These are phyloP conservation scores for Lycocorax pyrrhopterus DNA, from an alignment of 2,113 vertebrate species.

Conservation along the genomic window DNA sequence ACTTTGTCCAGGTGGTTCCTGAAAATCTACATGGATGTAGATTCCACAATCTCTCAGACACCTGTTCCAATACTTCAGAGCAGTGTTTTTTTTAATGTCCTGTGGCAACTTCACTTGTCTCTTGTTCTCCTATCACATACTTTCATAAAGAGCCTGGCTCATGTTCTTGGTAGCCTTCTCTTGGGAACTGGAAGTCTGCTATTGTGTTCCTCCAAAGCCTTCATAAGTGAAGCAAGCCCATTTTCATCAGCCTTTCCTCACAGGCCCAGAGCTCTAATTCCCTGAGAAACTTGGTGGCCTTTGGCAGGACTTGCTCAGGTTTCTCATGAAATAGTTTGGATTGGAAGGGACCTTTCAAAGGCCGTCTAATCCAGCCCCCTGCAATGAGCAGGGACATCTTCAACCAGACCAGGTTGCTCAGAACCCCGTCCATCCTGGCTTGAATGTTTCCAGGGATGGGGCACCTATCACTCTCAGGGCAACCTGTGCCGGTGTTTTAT, in stretches of 20 bases:
- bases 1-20: not conserved
- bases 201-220: not conserved
- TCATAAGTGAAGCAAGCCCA: not conserved
- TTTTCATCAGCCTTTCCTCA: not conserved
- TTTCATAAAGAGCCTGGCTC: not conserved
- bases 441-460: not conserved
- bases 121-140: not conserved
- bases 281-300: not conserved
- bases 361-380: not conserved
- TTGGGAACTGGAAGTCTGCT: not conserved
- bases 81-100: not conserved
- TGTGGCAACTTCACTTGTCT: not conserved
- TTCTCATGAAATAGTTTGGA: not conserved
- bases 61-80: not conserved
- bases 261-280: not conserved
- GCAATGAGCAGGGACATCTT: not conserved
- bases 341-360: not conserved
- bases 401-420: not conserved
- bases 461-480: not conserved
- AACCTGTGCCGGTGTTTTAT: not conserved
- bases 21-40: not conserved
- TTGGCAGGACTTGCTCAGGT: not conserved
- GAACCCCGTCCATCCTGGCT: not conserved
- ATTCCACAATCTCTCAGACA: not conserved
- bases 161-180: not conserved